Base-by-base conservation (phyloP, 2,888 invertebrate species). In the Lutraria lutraria region DNA sequence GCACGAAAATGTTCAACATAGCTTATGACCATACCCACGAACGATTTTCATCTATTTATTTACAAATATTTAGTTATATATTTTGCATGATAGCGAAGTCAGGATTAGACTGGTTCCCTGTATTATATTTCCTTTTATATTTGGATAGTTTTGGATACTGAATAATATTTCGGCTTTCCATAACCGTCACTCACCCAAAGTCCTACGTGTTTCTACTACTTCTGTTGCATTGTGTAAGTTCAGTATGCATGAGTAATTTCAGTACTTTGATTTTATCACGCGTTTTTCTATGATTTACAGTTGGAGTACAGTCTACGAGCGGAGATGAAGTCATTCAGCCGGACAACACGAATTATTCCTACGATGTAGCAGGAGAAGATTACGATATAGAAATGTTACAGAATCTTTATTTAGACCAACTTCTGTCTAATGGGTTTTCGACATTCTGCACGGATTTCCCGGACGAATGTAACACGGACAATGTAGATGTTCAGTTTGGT, bases 401-500 rank as follows among this genome's bases (percentile, higher is more conserved):
- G 31, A 31, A 76, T 76, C 76, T 34, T 16, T 76, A 76, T 34
- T 19, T 76, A 76, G 19, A 76, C 0, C 31, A 4, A 31, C 29
- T 76, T 34, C 19, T 10, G 34, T 31, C 76, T 2, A 76, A 34
- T 34, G 34, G 76, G 3, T 76, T 76, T 25, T 34, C 31, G 0
- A 16, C 29, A 19, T 79, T 79, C 34, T 85, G 85, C 79, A 52
- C 54, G 10, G 25, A 76, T 0, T 85, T 29, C 54, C 53, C 85
- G 0, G 79, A 54, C 54, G 85, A 85, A 6, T 79, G 85, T 80
- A 54, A 56, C 34, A 15, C 56, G 15, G 56, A 85, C 16, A 85
- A 79, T 54, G 85, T 85, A 1, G 85, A 56, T 34, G 72, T 85
- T 13, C 56, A 56, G 25, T 85, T 76, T 29, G 43, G 43, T 68